Evolutionary conservation across 2,113 vertebrate species (phyloP), one percentile per base, ranked within the genome.

Genomic region (Phycodurus eques): DNA sequence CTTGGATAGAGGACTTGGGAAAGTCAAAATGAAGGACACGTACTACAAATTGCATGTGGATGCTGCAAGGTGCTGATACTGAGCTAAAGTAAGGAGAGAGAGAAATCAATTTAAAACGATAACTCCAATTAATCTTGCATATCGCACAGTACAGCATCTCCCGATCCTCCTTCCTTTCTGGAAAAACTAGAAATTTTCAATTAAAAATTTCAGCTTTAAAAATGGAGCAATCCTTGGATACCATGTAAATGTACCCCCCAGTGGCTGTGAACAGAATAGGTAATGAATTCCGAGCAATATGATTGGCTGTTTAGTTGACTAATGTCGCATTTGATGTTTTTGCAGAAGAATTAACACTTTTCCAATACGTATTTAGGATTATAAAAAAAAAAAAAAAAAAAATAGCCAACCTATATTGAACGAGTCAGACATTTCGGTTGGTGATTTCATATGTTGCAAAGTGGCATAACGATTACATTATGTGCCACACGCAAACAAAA

Each of bases 11-110:
- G 67, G 82, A 82, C 83, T 80, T 74, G 53, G 4, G 74, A 79
- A 80, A 84, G 85, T 85, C 82, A 89, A 80, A 80, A 75, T 62
- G 7, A 22, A 80, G 83, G 78, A 83, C 74, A 72, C 66, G 53
- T 74, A 71, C 72, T 79, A 63, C 69, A 62, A 70, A 49, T 74
- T 74, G 74, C 79, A 78, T 15, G 17, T 46, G 42, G 5, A 44
- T 33, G 20, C 42, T 14, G 17, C 42, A 14, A 64, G 39, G 12
- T 44, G 42, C 19, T 64, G 10, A 64, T 43, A 19, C 33, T 61
- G 31, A 33, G 31, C 14, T 61, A 31, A 35, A 61, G 19, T 35
- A 15, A 27, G 27, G 27, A 27, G 27, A 27, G 6, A 35, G 15
- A 35, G 56, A 27, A 27, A 27, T 8, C 54, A 57, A 12, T 57